Percentiles rank a stretch among this genome's conserved stretches.
Evolutionary conservation across 2,797 vertebrate species (phyloP).

Genomic region (Parauchenoglanis ngamensis): DNA sequence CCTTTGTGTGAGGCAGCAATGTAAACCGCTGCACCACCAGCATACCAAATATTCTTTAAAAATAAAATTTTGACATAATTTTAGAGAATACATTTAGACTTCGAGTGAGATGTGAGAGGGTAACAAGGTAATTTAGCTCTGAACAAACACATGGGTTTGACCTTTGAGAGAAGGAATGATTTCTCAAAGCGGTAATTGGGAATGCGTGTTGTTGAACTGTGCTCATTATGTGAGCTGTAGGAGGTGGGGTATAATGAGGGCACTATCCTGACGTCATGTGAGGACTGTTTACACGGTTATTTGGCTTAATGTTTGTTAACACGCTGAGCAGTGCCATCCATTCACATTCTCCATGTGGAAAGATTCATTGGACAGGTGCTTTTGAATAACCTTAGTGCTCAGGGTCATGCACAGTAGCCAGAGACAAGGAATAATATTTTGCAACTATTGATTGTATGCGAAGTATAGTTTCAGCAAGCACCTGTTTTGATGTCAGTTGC

Average conservation of each 20-base stretch:
- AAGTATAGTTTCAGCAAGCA: not conserved
- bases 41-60: not conserved
- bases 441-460: not conserved
- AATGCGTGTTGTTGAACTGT: not conserved
- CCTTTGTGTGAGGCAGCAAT: not conserved
- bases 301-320: conserved; percentile 35
- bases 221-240: conserved; percentile 26
- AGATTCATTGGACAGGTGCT: conserved; percentile 33
- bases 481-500: not conserved
- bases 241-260: conserved; percentile 58
- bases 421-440: not conserved
- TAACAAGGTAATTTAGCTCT: not conserved
- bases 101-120: not conserved
- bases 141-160: conserved; percentile 5
- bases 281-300: conserved; percentile 61
- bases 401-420: not conserved
- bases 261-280: conserved; percentile 60
- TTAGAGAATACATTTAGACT: not conserved
- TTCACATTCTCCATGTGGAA: conserved; percentile 29
- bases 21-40: not conserved
- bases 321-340: not conserved
- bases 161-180: not conserved
- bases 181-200: not conserved
- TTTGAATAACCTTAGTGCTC: not conserved
- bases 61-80: not conserved